Percentiles rank a stretch among this genome's conserved stretches.
These are phyloP conservation scores for Sinocyclocheilus anophthalmus DNA, from an alignment of 2,113 vertebrate genomes.

Conservation along the genomic window DNA sequence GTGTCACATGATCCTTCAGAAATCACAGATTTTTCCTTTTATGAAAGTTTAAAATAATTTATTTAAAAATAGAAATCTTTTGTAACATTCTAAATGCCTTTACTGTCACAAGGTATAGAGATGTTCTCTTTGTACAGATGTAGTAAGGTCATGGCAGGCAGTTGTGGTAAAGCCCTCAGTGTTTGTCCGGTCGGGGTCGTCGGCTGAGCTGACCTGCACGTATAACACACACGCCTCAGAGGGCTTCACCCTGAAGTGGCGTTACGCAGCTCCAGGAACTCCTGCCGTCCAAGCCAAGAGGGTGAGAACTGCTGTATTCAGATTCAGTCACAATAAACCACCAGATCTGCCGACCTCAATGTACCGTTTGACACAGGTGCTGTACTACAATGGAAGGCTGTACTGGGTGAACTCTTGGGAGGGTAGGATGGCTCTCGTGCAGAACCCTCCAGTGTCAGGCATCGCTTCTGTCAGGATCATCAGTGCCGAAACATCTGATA, in stretches of 20 bases:
- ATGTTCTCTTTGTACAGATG: slow-evolving; percentile 1
- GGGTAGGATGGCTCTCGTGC: slow-evolving; percentile 65
- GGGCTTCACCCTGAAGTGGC: slow-evolving; percentile 76
- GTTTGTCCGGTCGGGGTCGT: slow-evolving; percentile 56
- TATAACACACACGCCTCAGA: slow-evolving; percentile 65
- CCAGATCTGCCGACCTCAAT: background rate
- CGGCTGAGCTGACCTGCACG: slow-evolving; percentile 65
- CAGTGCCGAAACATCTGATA: slow-evolving; percentile 64
- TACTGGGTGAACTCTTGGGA: slow-evolving; percentile 70
- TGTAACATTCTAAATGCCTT: background rate
- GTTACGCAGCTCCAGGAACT: slow-evolving; percentile 60
- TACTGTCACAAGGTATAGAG: background rate
- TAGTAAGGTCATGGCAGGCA: slow-evolving; percentile 52
- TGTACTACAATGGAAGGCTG: slow-evolving; percentile 70
- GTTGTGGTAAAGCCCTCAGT: slow-evolving; percentile 63
- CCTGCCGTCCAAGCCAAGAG: slow-evolving; percentile 42
- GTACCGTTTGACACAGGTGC: slow-evolving; percentile 60
- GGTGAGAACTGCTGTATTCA: background rate
- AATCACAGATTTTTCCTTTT: no score
- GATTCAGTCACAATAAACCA: background rate
- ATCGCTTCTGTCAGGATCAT: slow-evolving; percentile 69
- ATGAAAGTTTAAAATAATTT: no score
- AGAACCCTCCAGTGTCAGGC: slow-evolving; percentile 68
- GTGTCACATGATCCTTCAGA: no score
- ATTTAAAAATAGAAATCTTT: background rate